Evolutionary conservation across 1,140 invertebrate genomes (phyloP), one percentile per base, ranked within the genome.

Genomic region (Drosophila kurseongensis): DNA sequence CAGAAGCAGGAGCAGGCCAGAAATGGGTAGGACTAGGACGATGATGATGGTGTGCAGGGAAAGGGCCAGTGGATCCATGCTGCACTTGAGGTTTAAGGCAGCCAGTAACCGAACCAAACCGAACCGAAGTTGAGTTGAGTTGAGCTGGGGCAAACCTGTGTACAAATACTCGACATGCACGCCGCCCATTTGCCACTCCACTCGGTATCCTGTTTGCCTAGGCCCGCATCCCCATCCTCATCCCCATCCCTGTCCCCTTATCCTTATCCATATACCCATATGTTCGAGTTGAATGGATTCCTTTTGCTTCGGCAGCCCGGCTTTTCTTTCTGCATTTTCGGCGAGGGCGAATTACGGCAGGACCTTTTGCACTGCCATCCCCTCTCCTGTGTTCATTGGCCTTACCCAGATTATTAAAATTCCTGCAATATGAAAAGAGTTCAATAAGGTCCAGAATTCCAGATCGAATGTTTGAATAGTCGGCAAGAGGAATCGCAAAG

Each of bases 41-140:
- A n/a, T 32, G 47, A 23, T 44, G 18, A 29, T 48, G 50, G 45
- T 23, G n/a, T 29, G 8, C 4, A 38, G 59, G 48, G 44, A 61
- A 76, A 56, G 55, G 61, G 74, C 55, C 75, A 73, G 58, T 38
- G 36, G 51, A 47, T 52, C 67, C 35, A 13, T 32, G 74, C 48
- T 78, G 75, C 75, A 78, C 75, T 78, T 78, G 55, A 78, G 75
- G 75, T 78, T 78, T 78, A 78, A 78, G 75, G 75, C 75, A 78
- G 67, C 48, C 56, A 45, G 69, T 54, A 77, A 47, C 57, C 52
- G 7, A 77, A 41, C 66, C 29, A 23, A 51, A 35, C 48, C 16
- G 40, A 60, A 55, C 50, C 8, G 8, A 13, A 45, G 29, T 6
- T 16, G 50, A 75, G 41, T 12, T 23, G 61, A 74, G 47, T 12